Percentiles rank a stretch among this genome's conserved stretches.
Conservation (phyloP, 2,113 vertebrate genomes). For the Uria lomvia region DNA sequence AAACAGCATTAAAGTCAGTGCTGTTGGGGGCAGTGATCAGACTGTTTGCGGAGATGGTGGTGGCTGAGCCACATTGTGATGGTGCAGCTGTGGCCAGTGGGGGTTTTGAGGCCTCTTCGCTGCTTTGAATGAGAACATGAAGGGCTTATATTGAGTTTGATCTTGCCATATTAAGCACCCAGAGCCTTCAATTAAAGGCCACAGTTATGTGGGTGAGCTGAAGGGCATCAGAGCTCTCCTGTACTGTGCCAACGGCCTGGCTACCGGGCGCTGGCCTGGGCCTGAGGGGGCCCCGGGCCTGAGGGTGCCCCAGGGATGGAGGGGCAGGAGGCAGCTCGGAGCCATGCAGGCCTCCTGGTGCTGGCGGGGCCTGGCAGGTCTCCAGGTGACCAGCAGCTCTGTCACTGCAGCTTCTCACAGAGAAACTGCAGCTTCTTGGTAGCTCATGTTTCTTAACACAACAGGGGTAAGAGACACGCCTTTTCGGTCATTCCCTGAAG, state of each 20-base stretch:
- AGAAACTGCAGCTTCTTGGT: not conserved
- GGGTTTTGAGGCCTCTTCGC: not conserved
- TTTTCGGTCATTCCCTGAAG: not conserved
- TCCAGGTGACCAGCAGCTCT: not conserved
- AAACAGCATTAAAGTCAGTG: not conserved
- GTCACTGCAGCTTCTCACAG: no score
- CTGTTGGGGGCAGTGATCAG: not conserved
- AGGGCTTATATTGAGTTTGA: not conserved
- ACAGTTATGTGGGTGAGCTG: not conserved
- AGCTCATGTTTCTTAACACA: not conserved
- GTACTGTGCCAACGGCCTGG: accelerated
- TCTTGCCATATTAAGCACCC: not conserved
- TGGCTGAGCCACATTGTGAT: accelerated
- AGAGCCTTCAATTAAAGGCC: not conserved
- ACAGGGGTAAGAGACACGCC: not conserved
- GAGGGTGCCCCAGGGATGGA: no score
- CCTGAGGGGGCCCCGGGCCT: no score
- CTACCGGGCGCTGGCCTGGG: accelerated
- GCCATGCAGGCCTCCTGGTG: no score
- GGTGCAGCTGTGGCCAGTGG: accelerated
- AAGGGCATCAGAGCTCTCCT: accelerated
- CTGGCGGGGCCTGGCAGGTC: accelerated
- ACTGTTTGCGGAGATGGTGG: not conserved
- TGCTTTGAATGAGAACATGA: not conserved
- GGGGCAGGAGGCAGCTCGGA: no score